These are phyloP conservation scores for Callorhinus ursinus DNA, from an alignment of 2,113 vertebrate species.

Conservation along the genomic window DNA sequence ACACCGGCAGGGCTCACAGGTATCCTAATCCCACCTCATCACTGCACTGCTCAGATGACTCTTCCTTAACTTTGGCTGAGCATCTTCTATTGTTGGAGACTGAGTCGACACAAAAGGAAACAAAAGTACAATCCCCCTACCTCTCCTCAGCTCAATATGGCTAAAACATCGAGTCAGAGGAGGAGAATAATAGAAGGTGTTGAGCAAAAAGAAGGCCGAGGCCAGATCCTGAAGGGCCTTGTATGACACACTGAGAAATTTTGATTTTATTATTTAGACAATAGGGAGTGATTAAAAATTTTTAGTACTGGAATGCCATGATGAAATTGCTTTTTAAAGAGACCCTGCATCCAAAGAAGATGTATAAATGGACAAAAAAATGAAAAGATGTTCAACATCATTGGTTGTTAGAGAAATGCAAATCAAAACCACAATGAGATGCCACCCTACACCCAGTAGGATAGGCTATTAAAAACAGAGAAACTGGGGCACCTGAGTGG, in stretches of 20 bases:
- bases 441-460: neutral
- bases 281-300: neutral
- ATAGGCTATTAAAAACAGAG: neutral
- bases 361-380: neutral
- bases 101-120: neutral
- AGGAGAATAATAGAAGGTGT: neutral
- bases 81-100: neutral
- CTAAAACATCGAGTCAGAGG: neutral
- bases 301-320: neutral
- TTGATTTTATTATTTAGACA: slow-evolving; percentile 22
- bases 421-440: neutral
- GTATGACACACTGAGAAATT: neutral
- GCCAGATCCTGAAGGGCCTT: neutral
- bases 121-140: neutral
- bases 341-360: slow-evolving; percentile 13
- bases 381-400: neutral
- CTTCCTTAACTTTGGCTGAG: neutral
- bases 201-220: neutral
- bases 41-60: neutral
- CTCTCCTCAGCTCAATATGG: neutral
- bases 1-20: neutral
- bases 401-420: neutral
- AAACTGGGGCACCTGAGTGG: neutral
- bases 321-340: neutral
- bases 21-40: neutral